Conservation (phyloP, 2,797 vertebrate genomes). For the Rhinogobio ventralis region DNA sequence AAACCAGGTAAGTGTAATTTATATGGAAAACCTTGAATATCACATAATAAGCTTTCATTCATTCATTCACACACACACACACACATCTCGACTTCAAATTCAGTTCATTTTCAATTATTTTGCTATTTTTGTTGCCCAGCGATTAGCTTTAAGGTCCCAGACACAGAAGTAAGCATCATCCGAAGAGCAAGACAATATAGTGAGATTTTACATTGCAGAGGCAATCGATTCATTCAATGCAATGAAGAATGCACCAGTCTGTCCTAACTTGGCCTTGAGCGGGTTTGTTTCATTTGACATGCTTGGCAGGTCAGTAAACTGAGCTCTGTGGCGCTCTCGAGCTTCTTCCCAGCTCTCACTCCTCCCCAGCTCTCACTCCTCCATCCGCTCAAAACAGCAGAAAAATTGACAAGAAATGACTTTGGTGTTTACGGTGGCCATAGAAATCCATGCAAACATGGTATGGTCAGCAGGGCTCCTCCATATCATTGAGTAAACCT, state of each 20-base stretch:
- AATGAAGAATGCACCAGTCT: not conserved
- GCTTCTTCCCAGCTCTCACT: not conserved
- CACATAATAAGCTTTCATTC: not conserved
- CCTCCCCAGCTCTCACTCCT: not conserved
- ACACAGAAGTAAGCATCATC: not conserved
- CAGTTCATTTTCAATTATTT: not conserved
- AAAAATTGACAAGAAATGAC: not conserved
- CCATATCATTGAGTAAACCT: no score
- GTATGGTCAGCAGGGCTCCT: not conserved
- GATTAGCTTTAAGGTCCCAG: not conserved
- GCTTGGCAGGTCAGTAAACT: conserved; percentile 18
- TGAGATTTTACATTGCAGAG: not conserved
- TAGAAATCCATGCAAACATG: not conserved
- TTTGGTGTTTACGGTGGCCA: not conserved
- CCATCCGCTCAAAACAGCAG: not conserved
- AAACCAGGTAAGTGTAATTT: not conserved
- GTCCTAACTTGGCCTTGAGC: conserved; percentile 13
- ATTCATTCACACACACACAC: no score
- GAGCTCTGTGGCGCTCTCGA: not conserved
- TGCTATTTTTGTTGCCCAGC: not conserved
- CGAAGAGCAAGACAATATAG: not conserved
- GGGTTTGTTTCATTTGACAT: conserved; percentile 16
- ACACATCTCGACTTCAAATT: not conserved
- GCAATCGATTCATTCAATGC: conserved; percentile 2
- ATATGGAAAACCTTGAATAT: not conserved